phyloP scores from a whole-genome alignment of 2,888 invertebrate species.

The Zhengitettix transpicula region DNA sequence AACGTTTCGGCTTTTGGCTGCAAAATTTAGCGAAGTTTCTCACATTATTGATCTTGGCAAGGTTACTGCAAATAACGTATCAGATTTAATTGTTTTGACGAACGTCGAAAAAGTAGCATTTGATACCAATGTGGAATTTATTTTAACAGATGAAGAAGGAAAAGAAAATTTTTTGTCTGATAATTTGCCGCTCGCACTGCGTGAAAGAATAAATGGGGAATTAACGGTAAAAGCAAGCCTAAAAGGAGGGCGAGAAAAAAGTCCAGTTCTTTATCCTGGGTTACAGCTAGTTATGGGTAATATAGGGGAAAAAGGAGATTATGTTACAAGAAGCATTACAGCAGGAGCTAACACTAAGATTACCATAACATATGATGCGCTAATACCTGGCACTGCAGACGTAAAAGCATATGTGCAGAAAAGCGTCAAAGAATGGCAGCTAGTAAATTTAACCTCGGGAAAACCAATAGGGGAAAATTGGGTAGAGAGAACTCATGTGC shows the following conservation, averaged over 20 bases:
- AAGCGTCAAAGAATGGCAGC: not conserved
- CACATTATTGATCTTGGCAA: not conserved
- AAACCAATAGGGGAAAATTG: too few relatives aligned
- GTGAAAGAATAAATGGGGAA: not conserved
- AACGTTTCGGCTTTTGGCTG: not conserved
- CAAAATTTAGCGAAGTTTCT: not conserved
- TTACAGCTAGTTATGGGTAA: not conserved
- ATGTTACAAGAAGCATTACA: not conserved
- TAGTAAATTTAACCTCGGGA: not conserved
- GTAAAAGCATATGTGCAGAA: not conserved
- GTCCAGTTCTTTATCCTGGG: not conserved
- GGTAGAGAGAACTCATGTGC: not conserved
- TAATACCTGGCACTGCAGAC: not conserved
- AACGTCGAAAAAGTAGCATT: not conserved
- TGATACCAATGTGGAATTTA: not conserved
- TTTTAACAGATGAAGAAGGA: not conserved
- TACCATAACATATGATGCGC: not conserved
- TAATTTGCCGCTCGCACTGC: not conserved
- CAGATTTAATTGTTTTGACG: not conserved
- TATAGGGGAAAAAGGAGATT: not conserved
- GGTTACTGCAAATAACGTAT: not conserved
- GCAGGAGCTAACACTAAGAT: not conserved
- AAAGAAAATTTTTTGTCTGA: not conserved
- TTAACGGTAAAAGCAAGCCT: not conserved
- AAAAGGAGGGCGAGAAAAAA: not conserved